Conservation (phyloP, 2,888 invertebrate genomes). For the Calameuta filiformis region DNA sequence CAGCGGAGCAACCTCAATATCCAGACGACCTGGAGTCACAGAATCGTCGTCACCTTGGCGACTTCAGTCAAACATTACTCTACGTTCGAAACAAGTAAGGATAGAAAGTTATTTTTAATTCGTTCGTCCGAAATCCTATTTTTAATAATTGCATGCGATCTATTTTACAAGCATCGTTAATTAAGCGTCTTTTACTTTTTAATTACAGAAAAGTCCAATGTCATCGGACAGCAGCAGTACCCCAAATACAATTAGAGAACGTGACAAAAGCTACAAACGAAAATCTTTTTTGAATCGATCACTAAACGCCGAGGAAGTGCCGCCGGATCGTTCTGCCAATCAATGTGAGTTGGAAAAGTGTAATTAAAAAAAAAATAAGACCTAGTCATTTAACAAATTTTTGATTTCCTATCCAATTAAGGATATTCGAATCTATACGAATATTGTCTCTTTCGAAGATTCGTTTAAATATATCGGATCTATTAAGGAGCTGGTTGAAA, state of each 20-base stretch:
- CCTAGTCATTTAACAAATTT: not conserved
- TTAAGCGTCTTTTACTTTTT: constrained; percentile 6
- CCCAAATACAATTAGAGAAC: constrained; percentile 56
- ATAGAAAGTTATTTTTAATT: not conserved
- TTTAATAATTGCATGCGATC: not conserved
- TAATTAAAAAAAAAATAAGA: too few relatives aligned
- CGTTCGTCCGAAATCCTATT: not conserved
- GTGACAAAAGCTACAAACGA: constrained; percentile 74
- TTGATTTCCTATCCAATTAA: not conserved
- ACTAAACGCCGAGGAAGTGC: constrained; percentile 66
- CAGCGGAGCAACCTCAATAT: not conserved
- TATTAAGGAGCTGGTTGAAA: constrained; percentile 46
- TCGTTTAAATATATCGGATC: not conserved
- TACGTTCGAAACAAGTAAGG: constrained; percentile 37
- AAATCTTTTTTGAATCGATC: constrained; percentile 75
- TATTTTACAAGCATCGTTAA: not conserved
- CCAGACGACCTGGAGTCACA: constrained; percentile 34
- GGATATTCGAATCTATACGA: not conserved
- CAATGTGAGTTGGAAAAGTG: constrained; percentile 17
- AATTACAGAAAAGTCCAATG: constrained; percentile 54
- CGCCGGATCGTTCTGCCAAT: constrained; percentile 26
- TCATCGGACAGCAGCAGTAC: constrained; percentile 40
- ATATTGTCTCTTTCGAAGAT: not conserved
- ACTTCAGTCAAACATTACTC: constrained; percentile 35
- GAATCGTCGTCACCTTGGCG: constrained; percentile 35